Conservation (phyloP, 2,888 invertebrate genomes). For the Ormyrus pomaceus region DNA sequence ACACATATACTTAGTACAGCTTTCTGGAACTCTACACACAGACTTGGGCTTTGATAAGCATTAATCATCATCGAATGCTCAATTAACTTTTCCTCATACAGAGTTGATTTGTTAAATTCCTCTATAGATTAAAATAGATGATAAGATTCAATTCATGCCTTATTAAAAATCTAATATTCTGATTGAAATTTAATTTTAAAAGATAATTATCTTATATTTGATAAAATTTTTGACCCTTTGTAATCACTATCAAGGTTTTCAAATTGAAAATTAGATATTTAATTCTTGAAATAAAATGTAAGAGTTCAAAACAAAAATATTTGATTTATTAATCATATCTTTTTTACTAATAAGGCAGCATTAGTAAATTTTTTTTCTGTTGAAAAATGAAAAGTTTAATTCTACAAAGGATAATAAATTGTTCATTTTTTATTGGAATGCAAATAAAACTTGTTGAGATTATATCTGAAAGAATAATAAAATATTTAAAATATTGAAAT, state of each 20-base stretch:
- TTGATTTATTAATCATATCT: too few species aligned
- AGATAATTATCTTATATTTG: background rate
- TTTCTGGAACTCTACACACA: slow-evolving; percentile 23
- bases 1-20: background rate
- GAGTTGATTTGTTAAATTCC: slow-evolving; percentile 14
- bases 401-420: too few species aligned
- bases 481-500: slow-evolving; percentile 8
- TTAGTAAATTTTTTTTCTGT: too few species aligned
- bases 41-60: slow-evolving; percentile 50
- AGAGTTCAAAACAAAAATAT: too few species aligned
- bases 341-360: too few species aligned
- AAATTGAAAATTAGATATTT: too few species aligned
- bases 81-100: slow-evolving; percentile 42
- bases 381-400: too few species aligned
- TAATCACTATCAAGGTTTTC: too few species aligned
- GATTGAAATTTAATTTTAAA: background rate
- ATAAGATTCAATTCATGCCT: slow-evolving; percentile 36
- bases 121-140: background rate
- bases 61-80: slow-evolving; percentile 50
- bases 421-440: too few species aligned
- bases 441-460: background rate
- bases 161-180: slow-evolving; percentile 5
- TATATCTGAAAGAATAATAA: background rate
- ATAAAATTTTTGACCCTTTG: too few species aligned
- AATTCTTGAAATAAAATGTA: too few species aligned